Conservation (phyloP, 2,888 invertebrate species). For the Drosophila nr. perissopoda region DNA sequence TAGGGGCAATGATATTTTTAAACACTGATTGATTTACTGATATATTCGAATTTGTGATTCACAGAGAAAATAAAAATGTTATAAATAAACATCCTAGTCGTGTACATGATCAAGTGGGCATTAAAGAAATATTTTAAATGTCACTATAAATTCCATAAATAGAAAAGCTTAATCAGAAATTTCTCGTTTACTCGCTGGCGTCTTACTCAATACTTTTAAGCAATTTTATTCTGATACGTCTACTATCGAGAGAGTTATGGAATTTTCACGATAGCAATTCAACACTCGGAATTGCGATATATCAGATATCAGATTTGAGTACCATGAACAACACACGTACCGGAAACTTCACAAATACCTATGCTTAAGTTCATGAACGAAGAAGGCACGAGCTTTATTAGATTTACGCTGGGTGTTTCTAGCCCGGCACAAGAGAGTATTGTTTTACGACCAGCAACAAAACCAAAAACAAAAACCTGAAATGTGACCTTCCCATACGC, state of each 20-base stretch:
- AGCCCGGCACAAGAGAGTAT: background rate
- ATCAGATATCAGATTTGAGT: slow-evolving; percentile 2
- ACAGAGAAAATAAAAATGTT: background rate
- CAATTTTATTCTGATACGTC: background rate
- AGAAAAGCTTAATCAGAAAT: background rate
- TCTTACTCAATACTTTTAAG: background rate
- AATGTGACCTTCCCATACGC: slow-evolving; percentile 5
- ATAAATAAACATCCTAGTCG: background rate
- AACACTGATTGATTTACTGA: background rate
- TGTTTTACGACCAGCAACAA: background rate
- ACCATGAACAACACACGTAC: slow-evolving; percentile 8
- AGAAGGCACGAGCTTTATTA: background rate
- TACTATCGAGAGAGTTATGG: background rate
- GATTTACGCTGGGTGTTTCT: background rate
- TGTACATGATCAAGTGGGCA: background rate
- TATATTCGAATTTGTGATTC: background rate
- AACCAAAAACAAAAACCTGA: background rate
- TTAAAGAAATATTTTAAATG: background rate
- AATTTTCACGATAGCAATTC: background rate
- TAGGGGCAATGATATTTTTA: background rate
- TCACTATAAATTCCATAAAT: background rate
- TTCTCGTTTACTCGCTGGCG: background rate
- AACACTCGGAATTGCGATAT: background rate
- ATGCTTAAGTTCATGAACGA: background rate
- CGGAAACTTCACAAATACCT: background rate